Base-by-base conservation (phyloP, 2,888 invertebrate genomes). In the Graphium colonna region DNA sequence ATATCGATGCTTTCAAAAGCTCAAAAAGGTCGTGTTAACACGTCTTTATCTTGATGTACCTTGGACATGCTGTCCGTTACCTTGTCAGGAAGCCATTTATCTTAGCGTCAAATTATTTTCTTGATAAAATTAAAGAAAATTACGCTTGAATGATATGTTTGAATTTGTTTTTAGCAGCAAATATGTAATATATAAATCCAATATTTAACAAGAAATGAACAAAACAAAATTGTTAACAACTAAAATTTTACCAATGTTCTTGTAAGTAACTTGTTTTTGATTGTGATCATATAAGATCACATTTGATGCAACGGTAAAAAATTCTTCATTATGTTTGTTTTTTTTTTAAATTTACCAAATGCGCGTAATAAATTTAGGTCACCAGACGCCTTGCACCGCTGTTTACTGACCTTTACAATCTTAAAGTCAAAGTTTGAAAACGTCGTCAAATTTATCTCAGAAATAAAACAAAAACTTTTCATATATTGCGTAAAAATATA, bases 1-100 rank as follows among this genome's bases (percentile, higher is more conserved):
- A 65, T 60, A 44, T 40, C 8, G 16, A 50, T 12, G 10, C 33
- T 50, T 42, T 42, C 28, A n/a, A 33, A 41, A 16, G 33, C 21
- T 50, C 31, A 4, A 17, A 33, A 21, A 13, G 33, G 9, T 33
- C 33, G 33, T 10, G 7, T 10, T 33, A 26, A 26, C 7, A 26
- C 7, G 7, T 26, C 3, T 26, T 26, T 5, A 26, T 26, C 7
- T 26, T n/a, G n/a, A n/a, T n/a, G n/a, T n/a, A n/a, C n/a, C n/a
- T n/a, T n/a, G n/a, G n/a, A n/a, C n/a, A n/a, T n/a, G n/a, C n/a
- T n/a, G n/a, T n/a, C n/a, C n/a, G n/a, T n/a, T n/a, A n/a, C n/a
- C n/a, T n/a, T n/a, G n/a, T n/a, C n/a, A n/a, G n/a, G n/a, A n/a
- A n/a, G n/a, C n/a, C n/a, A n/a, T n/a, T n/a, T n/a, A n/a, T n/a